These are phyloP conservation scores for Pantherophis alleghaniensis DNA, from an alignment of 2,797 vertebrate species.

Conservation along the genomic window DNA sequence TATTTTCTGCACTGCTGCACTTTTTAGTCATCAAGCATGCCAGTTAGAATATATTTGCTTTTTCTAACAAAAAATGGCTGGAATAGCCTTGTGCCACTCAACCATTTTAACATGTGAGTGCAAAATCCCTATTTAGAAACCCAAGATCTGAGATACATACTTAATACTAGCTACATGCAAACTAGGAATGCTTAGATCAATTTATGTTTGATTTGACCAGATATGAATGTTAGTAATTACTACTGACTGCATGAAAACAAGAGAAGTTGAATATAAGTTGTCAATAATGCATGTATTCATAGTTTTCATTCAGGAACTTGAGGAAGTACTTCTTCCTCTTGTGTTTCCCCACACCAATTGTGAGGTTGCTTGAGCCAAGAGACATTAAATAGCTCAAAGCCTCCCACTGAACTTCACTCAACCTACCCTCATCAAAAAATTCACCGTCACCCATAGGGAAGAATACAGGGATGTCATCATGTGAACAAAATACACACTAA, in stretches of 20 bases:
- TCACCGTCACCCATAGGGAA: not conserved
- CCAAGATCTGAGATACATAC: not conserved
- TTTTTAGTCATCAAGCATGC: not conserved
- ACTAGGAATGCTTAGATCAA: not conserved
- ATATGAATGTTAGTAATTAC: not conserved
- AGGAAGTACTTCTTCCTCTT: not conserved
- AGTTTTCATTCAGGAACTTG: not conserved
- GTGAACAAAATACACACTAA: not conserved
- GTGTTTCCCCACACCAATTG: not conserved
- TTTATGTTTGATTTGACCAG: not conserved
- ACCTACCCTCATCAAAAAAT: not conserved
- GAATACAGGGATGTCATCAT: not conserved
- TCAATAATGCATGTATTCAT: not conserved
- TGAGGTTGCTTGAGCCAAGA: not conserved
- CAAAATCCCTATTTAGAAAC: not conserved
- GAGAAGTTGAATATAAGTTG: not conserved
- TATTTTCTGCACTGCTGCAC: not conserved
- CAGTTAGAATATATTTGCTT: not conserved
- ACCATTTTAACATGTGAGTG: not conserved
- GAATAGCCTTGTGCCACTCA: not conserved
- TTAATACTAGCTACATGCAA: not conserved
- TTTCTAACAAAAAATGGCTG: not conserved
- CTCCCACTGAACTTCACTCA: not conserved
- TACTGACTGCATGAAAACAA: too few species aligned
- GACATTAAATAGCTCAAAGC: not conserved